A percentile compares a stretch with the other conserved stretches of the same genome.
Evolutionary conservation across 2,888 invertebrate species (phyloP).

Genomic region (Temnothorax rugatulus): DNA sequence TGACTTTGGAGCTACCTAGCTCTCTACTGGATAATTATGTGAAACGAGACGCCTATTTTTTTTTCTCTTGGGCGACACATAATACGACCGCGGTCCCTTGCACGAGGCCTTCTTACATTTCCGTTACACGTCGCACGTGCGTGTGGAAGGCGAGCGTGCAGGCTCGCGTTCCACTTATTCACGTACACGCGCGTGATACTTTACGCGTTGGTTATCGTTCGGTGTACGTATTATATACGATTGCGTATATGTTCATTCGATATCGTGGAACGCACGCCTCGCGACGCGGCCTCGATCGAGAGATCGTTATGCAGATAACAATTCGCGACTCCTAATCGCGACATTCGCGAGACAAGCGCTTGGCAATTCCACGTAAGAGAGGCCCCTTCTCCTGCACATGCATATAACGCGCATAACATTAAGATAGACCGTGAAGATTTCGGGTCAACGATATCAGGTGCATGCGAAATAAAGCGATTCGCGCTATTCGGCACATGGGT

Average conservation of each 20-base stretch:
- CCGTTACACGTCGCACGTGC: slow-evolving; percentile 38
- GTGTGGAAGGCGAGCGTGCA: slow-evolving; percentile 3
- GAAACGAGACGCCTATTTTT: not conserved
- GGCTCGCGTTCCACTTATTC: slow-evolving; percentile 23
- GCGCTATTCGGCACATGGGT: slow-evolving; percentile 56
- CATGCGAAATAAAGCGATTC: slow-evolving; percentile 45
- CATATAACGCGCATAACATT: not conserved
- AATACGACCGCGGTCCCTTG: slow-evolving; percentile 14
- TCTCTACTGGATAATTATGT: not conserved
- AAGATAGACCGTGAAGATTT: slow-evolving; percentile 48
- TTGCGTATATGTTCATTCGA: slow-evolving; percentile 23
- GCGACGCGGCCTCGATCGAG: slow-evolving; percentile 35
- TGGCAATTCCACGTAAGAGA: not conserved
- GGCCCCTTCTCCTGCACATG: not conserved
- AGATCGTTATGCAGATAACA: slow-evolving; percentile 20
- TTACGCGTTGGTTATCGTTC: slow-evolving; percentile 10
- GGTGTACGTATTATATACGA: not conserved
- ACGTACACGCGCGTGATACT: slow-evolving; percentile 8
- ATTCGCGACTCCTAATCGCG: slow-evolving; percentile 6
- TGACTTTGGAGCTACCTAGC: not conserved
- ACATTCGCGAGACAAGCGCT: not conserved
- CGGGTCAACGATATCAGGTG: slow-evolving; percentile 40
- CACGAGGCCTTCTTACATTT: slow-evolving; percentile 27
- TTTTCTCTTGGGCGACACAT: not conserved
- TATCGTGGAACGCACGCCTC: not conserved